Percentiles rank a stretch among this genome's conserved stretches.
These are phyloP conservation scores for Cyclura pinguis DNA, from an alignment of 2,797 vertebrate genomes.

Conservation along the genomic window DNA sequence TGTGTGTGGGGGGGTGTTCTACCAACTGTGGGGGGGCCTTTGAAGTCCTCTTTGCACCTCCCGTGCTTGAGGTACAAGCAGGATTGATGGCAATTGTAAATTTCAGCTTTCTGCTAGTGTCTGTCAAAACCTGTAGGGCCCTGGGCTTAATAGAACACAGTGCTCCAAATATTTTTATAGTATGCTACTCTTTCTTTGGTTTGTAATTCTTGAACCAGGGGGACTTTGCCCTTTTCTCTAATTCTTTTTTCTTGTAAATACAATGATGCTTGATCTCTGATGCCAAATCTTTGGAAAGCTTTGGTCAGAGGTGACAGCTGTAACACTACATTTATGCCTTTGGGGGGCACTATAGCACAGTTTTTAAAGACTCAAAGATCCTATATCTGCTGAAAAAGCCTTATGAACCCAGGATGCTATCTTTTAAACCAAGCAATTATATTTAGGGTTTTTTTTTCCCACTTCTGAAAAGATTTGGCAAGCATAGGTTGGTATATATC, in stretches of 20 bases:
- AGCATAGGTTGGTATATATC: background rate
- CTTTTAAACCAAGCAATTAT: background rate
- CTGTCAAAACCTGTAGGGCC: background rate
- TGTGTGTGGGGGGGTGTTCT: too few species aligned
- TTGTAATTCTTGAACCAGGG: too few species aligned
- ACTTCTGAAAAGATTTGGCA: background rate
- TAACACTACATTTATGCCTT: constrained; percentile 55
- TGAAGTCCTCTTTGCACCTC: background rate
- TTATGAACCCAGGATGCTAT: accelerated
- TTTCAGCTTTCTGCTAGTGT: background rate
- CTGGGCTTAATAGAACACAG: background rate
- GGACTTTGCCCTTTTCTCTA: background rate
- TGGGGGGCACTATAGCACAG: constrained; percentile 72
- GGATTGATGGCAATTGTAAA: background rate
- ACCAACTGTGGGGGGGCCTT: background rate
- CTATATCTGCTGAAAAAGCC: background rate
- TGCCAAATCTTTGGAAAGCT: background rate
- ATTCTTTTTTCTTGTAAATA: background rate
- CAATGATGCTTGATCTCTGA: background rate
- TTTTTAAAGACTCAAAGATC: constrained; percentile 54
- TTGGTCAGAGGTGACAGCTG: background rate
- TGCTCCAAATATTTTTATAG: background rate
- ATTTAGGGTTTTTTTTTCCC: background rate
- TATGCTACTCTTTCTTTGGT: background rate
- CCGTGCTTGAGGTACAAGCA: background rate